Evolutionary conservation across 2,888 invertebrate genomes (phyloP).

Genomic region (Polyommatus icarus): DNA sequence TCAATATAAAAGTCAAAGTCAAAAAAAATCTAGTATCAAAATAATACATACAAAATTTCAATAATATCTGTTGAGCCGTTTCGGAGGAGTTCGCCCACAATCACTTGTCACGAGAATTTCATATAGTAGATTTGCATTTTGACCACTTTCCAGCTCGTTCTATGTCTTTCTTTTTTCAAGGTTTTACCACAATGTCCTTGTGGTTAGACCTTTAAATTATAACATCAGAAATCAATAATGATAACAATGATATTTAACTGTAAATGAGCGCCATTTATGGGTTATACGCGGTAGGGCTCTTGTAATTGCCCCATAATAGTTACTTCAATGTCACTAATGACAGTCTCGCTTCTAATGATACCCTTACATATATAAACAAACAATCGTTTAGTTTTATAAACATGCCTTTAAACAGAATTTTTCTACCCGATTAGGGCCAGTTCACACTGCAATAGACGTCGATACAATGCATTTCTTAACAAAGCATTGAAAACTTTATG

Average conservation of each 20-base stretch:
- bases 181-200: too few species aligned
- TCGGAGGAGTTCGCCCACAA: too few species aligned
- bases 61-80: too few species aligned
- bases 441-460: neutral
- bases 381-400: neutral
- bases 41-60: too few species aligned
- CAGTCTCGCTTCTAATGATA: constrained; percentile 18
- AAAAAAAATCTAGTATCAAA: too few species aligned
- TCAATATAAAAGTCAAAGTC: too few species aligned
- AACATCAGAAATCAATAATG: neutral
- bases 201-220: neutral
- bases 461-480: neutral
- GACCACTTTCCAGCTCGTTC: too few species aligned
- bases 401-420: neutral
- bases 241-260: neutral
- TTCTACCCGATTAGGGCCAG: neutral
- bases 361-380: constrained; percentile 19
- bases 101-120: too few species aligned
- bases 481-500: too few species aligned
- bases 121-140: too few species aligned
- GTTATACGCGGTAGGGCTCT: neutral
- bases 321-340: constrained; percentile 31
- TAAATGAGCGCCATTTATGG: neutral
- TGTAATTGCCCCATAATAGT: constrained; percentile 31
- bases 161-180: too few species aligned